Base-by-base conservation (phyloP, 2,113 vertebrate genomes). In the Peromyscus leucopus region DNA sequence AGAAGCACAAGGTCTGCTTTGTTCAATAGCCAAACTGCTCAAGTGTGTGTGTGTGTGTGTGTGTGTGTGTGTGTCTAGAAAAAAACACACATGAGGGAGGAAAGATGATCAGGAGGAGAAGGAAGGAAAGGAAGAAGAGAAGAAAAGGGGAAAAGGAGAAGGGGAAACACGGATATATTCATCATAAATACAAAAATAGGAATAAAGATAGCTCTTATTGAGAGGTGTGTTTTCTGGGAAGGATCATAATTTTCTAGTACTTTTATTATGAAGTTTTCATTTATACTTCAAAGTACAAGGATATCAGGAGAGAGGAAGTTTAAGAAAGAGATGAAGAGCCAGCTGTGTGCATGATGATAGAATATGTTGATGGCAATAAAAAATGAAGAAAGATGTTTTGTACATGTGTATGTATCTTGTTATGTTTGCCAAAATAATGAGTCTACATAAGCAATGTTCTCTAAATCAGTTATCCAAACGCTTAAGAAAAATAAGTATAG, bases 391-490 rank as follows among this genome's bases (percentile, higher is more conserved):
- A 42, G 55, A 51, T 42, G 33, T 7, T 84, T 22, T 79, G 26
- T 76, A 4, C 19, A 9, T 59, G 11, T 39, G 24, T 46, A 19
- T 22, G 16, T 48, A 0, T 67, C 31, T 42, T 13, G 39, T 28
- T 61, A 8, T 90, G 31, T 82, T 89, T 94, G 79, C 46, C 87
- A 26, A 16, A 92, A 96, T 74, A 61, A 17, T 86, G 8, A 89
- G 6, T 94, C 22, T 59, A 48, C 16, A 5, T 88, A 90, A 74
- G 5, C 57, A 19, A 95, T 90, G 89, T 96, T 7, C 59, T 72
- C 65, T 95, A 96, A 97, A 96, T 48, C 28, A 92, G 4, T 59
- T 92, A 9, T 74, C n/a, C 80, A 55, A 95, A 95, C 4, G 65
- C 28, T 95, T 92, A 71, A 96, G 55, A 97, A 96, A 91, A 72